Conservation (phyloP, 2,113 vertebrate genomes). For the Girardinichthys multiradiatus region DNA sequence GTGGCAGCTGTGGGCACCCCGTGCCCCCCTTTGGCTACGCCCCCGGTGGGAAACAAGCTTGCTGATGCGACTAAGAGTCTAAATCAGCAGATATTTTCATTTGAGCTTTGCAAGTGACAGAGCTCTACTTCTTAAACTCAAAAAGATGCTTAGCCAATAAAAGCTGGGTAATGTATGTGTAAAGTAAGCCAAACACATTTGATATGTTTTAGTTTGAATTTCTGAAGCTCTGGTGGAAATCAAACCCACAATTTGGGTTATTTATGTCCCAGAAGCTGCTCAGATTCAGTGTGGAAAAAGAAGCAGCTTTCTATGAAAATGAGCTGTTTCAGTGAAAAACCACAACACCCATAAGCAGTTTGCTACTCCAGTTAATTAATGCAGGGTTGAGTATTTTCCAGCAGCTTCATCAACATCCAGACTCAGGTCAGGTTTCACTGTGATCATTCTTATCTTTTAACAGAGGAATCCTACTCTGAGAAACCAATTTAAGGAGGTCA, state of each 20-base stretch:
- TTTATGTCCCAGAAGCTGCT: constrained; percentile 23
- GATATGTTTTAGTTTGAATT: constrained; percentile 26
- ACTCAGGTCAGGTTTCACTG: background rate
- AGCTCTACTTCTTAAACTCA: no score
- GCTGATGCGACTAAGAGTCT: no score
- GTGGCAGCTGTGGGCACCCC: no score
- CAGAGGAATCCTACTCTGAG: background rate
- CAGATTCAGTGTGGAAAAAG: constrained; percentile 27
- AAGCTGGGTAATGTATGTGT: constrained; percentile 7
- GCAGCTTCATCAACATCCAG: background rate
- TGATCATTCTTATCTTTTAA: background rate
- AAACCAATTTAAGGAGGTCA: background rate
- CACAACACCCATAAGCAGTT: background rate
- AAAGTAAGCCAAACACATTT: constrained; percentile 23
- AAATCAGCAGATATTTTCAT: no score
- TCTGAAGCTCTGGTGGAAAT: constrained; percentile 24
- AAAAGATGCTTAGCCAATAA: no score
- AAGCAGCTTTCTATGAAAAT: constrained; percentile 10
- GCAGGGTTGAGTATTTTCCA: background rate
- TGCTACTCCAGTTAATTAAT: background rate
- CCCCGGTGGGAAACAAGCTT: no score
- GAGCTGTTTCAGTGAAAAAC: constrained; percentile 1
- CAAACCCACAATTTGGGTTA: constrained; percentile 53
- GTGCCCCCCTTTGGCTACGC: no score
- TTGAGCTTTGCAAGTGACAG: no score